These are phyloP conservation scores for Rhinoraja longicauda DNA, from an alignment of 2,797 vertebrate species.

Conservation along the genomic window DNA sequence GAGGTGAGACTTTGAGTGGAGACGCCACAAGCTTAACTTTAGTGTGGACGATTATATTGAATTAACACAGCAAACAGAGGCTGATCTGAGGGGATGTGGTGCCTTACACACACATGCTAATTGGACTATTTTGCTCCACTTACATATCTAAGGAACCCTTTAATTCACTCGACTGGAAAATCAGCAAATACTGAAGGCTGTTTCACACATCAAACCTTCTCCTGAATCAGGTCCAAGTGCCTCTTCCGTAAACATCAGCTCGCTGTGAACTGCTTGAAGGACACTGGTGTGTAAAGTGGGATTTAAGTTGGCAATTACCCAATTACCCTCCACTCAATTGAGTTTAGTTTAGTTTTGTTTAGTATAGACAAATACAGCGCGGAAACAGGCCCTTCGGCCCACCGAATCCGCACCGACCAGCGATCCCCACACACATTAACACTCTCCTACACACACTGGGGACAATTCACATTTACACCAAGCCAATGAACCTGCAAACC, in stretches of 20 bases:
- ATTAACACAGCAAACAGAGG: not conserved
- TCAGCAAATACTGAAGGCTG: not conserved
- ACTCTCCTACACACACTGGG: too few relatives aligned
- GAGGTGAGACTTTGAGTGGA: too few relatives aligned
- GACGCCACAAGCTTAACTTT: not conserved
- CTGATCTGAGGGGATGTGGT: not conserved
- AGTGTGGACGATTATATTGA: not conserved
- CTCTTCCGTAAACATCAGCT: slow-evolving; percentile 14
- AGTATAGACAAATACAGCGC: too few relatives aligned
- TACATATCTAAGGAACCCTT: slow-evolving; percentile 22
- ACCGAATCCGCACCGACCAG: too few relatives aligned
- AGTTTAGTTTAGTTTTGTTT: too few relatives aligned
- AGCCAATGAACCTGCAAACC: too few relatives aligned
- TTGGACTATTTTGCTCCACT: not conserved
- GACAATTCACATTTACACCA: too few relatives aligned
- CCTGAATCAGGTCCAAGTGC: not conserved
- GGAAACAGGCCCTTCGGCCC: too few relatives aligned
- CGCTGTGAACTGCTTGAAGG: not conserved
- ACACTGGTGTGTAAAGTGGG: not conserved
- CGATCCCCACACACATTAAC: too few relatives aligned
- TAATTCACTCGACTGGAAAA: slow-evolving; percentile 19
- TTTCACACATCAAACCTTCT: slow-evolving; percentile 9
- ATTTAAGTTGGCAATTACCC: not conserved
- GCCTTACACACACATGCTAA: not conserved
- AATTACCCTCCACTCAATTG: not conserved